phyloP scores from a whole-genome alignment of 2,888 invertebrate species.

The Nemotelus nigrinus region DNA sequence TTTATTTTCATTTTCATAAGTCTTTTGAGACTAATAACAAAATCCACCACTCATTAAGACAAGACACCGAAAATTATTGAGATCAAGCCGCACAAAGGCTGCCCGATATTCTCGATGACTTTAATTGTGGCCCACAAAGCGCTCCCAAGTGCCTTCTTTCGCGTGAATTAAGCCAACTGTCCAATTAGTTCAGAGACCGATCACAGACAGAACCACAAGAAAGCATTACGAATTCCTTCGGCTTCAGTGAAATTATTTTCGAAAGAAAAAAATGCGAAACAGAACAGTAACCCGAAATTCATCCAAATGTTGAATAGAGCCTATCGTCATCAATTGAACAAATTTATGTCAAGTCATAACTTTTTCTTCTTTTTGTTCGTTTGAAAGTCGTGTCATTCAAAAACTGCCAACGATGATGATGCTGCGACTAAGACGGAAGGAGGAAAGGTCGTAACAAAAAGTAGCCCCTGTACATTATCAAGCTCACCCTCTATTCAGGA shows the following conservation, averaged over 20 bases:
- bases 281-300: neutral
- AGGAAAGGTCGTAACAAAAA: neutral
- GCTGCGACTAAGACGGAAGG: neutral
- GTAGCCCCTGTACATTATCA: neutral
- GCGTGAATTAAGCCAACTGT: constrained; percentile 49
- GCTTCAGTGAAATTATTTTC: neutral
- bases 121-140: constrained; percentile 44
- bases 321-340: constrained; percentile 44
- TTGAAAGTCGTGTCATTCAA: constrained; percentile 38
- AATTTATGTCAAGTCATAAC: constrained; percentile 51
- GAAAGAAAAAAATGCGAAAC: constrained; percentile 13
- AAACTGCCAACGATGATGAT: constrained; percentile 6
- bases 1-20: constrained; percentile 30
- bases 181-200: constrained; percentile 42
- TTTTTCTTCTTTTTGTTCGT: constrained; percentile 29
- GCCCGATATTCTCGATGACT: constrained; percentile 28
- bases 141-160: constrained; percentile 48
- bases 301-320: constrained; percentile 13
- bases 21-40: constrained; percentile 42
- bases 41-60: constrained; percentile 40
- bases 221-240: neutral
- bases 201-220: constrained; percentile 17
- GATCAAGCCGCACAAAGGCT: constrained; percentile 39
- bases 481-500: constrained; percentile 1
- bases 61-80: constrained; percentile 20